Base-by-base conservation (phyloP, 1,140 invertebrate genomes). In the Drosophila punjabiensis region DNA sequence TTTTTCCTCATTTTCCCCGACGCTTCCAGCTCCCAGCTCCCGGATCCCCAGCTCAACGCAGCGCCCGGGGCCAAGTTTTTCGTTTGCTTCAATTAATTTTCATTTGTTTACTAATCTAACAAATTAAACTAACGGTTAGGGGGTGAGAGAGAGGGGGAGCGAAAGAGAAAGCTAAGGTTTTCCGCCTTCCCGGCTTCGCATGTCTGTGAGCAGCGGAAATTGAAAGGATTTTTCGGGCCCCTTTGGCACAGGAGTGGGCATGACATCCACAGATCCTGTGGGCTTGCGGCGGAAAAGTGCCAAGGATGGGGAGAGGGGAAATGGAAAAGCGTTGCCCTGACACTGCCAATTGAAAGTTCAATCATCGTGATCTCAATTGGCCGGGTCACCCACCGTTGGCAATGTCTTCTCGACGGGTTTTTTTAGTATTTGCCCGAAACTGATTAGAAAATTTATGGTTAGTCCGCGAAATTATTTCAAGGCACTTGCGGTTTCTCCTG, bases 71-170 rank as follows among this genome's bases (percentile, higher is more conserved):
- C 89, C 81, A 90, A 90, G 87, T 90, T 90, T 89, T 89, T 91
- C 87, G 86, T 90, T 91, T 90, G 87, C 86, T 90, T 90, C 86
- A 90, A 90, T 90, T 90, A 90, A 90, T 90, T 90, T 90, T 86
- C 86, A 90, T 90, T 90, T 90, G 86, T 90, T 90, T 90, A 86
- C 87, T 90, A 90, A 90, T 90, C 86, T 90, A 90, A 90, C 86
- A 90, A 90, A 90, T 90, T 90, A 90, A 90, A 90, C 86, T 90
- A 90, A 90, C 87, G 86, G 86, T 86, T 88, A 59, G 83, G 71
- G 59, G 76, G 28, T 5, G 20, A 16, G 20, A 4, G 16, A 41
- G 39, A 14, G 28, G 11, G n/a, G 1, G 18, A 47, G 30, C 6
- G 30, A 7, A 1, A 28, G 3, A 10, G 5, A 56, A 9, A 37